Evolutionary conservation across 2,888 invertebrate species (phyloP).

Genomic region (Liposcelis brunnea): DNA sequence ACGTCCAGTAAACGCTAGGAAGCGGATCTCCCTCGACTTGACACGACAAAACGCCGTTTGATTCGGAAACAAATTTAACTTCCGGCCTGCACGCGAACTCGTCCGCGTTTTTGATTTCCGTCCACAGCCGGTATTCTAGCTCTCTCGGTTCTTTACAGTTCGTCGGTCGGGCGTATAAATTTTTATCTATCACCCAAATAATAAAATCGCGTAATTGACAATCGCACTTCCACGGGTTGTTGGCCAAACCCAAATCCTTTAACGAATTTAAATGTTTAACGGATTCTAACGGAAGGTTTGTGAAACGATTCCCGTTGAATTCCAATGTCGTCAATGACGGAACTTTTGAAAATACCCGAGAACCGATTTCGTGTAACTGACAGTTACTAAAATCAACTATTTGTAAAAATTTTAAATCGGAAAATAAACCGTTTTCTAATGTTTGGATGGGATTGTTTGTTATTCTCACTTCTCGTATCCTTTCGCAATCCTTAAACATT

Average conservation of each 20-base stretch:
- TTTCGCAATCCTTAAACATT: constrained; percentile 51
- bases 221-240: constrained; percentile 80
- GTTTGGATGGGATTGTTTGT: constrained; percentile 58
- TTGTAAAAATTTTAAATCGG: constrained; percentile 52
- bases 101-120: constrained; percentile 27
- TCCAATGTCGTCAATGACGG: constrained; percentile 49
- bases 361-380: constrained; percentile 45
- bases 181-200: constrained; percentile 45
- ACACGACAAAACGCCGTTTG: constrained; percentile 40
- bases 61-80: constrained; percentile 45
- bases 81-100: constrained; percentile 71
- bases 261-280: constrained; percentile 47
- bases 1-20: constrained; percentile 58
- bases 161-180: constrained; percentile 57
- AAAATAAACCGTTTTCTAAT: constrained; percentile 59
- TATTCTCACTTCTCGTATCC: constrained; percentile 51
- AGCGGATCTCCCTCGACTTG: constrained; percentile 56
- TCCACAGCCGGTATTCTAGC: constrained; percentile 54
- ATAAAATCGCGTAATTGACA: constrained; percentile 65
- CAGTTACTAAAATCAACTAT: constrained; percentile 64
- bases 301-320: constrained; percentile 47
- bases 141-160: constrained; percentile 51
- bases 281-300: constrained; percentile 32
- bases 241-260: constrained; percentile 53
- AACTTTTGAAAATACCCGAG: constrained; percentile 51